Percentiles rank a stretch among this genome's conserved stretches.
phyloP scores from a whole-genome alignment of 2,113 vertebrate species.

The Vulpes lagopus region DNA sequence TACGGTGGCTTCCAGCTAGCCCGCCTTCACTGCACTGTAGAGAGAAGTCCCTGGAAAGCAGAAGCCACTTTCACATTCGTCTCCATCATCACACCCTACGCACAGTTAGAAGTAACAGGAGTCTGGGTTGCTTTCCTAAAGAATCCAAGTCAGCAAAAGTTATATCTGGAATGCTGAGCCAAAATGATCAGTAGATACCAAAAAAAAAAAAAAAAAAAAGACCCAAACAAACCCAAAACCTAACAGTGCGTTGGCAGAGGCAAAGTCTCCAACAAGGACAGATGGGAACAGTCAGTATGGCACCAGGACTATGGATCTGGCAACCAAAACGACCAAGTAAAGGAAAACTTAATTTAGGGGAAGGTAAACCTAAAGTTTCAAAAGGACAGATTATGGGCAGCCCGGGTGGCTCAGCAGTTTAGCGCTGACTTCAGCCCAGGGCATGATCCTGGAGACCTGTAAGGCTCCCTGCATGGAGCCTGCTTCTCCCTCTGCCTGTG shows the following conservation, averaged over 20 bases:
- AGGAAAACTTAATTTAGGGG: not conserved
- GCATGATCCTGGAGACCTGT: too few relatives aligned
- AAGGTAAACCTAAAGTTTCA: not conserved
- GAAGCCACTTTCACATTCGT: not conserved
- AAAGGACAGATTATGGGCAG: not conserved
- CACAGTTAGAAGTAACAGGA: not conserved
- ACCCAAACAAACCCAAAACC: too few relatives aligned
- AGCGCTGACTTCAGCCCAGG: too few relatives aligned
- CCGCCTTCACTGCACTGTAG: not conserved
- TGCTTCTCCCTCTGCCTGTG: too few relatives aligned
- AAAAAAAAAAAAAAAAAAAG: not conserved
- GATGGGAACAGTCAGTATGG: not conserved
- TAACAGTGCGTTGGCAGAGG: not conserved
- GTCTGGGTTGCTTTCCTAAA: not conserved
- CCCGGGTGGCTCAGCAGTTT: too few relatives aligned
- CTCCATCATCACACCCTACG: not conserved
- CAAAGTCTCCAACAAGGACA: not conserved
- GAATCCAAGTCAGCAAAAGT: constrained; percentile 2
- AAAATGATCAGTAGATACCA: not conserved
- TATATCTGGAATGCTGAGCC: not conserved
- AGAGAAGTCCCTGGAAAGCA: not conserved
- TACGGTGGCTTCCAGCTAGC: not conserved
- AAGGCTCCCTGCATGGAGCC: too few relatives aligned
- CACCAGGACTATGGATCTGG: not conserved
- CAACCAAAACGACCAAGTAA: not conserved